These are phyloP conservation scores for Cyphomyrus plagiostoma DNA, from an alignment of 2,113 vertebrate species.

Conservation along the genomic window DNA sequence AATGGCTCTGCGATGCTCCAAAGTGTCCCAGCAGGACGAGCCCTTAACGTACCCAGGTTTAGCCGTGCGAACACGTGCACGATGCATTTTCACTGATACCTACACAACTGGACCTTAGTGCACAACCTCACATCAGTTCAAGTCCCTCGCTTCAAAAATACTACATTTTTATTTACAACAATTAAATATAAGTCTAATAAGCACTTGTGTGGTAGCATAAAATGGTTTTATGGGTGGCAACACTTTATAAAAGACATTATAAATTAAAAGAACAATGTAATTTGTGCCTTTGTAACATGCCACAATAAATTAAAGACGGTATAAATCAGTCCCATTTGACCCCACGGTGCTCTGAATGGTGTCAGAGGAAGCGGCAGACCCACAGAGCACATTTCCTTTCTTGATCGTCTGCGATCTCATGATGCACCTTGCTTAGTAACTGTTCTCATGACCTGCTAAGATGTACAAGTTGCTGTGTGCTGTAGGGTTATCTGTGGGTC, in stretches of 20 bases:
- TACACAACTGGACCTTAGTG: conserved; percentile 72
- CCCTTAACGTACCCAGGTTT: conserved; percentile 68
- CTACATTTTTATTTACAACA: conserved; percentile 89
- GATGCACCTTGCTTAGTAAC: conserved; percentile 72
- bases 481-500: conserved; percentile 93
- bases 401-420: background rate
- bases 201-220: conserved; percentile 73
- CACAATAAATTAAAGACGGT: conserved; percentile 76
- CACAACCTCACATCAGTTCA: conserved; percentile 56
- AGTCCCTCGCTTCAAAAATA: conserved; percentile 67
- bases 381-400: background rate
- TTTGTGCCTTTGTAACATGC: conserved; percentile 61
- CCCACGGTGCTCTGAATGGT: conserved; percentile 48
- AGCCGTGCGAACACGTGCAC: conserved; percentile 75
- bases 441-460: conserved; percentile 97
- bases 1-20: conserved; percentile 50
- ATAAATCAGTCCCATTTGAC: conserved; percentile 36
- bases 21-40: conserved; percentile 34
- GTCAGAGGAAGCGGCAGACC: conserved; percentile 43
- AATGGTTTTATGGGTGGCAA: conserved; percentile 61
- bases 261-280: conserved; percentile 32
- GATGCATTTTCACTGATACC: conserved; percentile 66
- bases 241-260: conserved; percentile 47
- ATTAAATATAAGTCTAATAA: conserved; percentile 85
- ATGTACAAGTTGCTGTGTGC: conserved; percentile 98